These are phyloP conservation scores for Perccottus glenii DNA, from an alignment of 2,113 vertebrate species.

Conservation along the genomic window DNA sequence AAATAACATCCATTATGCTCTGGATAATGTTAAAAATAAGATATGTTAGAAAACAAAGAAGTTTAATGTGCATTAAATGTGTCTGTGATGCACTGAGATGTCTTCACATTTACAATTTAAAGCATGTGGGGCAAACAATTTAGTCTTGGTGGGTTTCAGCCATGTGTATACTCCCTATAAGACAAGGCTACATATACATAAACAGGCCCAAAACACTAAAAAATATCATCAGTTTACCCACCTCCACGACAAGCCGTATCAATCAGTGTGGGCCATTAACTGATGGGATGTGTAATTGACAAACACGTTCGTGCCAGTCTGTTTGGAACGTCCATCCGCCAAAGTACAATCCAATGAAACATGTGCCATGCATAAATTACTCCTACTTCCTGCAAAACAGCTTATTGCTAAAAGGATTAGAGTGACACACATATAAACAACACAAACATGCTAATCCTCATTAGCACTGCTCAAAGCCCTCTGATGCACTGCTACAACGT, in stretches of 20 bases:
- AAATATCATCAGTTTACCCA: neutral
- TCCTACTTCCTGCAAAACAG: constrained; percentile 72
- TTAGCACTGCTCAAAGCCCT: constrained; percentile 78
- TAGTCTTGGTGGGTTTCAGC: too few species aligned
- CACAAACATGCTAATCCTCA: constrained; percentile 83
- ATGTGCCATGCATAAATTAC: constrained; percentile 71
- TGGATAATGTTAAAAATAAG: too few species aligned
- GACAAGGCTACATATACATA: too few species aligned
- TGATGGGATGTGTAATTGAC: constrained; percentile 30
- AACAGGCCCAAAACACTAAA: too few species aligned
- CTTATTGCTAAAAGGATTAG: constrained; percentile 82
- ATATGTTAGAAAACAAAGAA: too few species aligned
- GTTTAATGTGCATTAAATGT: too few species aligned
- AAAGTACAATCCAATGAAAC: constrained; percentile 38
- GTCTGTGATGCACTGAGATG: too few species aligned
- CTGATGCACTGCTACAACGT: constrained; percentile 57
- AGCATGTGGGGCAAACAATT: too few species aligned
- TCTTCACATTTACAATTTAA: too few species aligned
- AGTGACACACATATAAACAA: constrained; percentile 80
- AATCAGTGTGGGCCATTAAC: constrained; percentile 16
- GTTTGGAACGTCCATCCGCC: constrained; percentile 34
- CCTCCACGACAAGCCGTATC: neutral
- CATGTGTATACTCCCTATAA: too few species aligned
- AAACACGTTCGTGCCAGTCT: constrained; percentile 28
- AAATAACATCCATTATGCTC: too few species aligned